A percentile compares a stretch with the other conserved stretches of the same genome.
Evolutionary conservation across 2,888 invertebrate species (phyloP).

Genomic region (Salticus scenicus): DNA sequence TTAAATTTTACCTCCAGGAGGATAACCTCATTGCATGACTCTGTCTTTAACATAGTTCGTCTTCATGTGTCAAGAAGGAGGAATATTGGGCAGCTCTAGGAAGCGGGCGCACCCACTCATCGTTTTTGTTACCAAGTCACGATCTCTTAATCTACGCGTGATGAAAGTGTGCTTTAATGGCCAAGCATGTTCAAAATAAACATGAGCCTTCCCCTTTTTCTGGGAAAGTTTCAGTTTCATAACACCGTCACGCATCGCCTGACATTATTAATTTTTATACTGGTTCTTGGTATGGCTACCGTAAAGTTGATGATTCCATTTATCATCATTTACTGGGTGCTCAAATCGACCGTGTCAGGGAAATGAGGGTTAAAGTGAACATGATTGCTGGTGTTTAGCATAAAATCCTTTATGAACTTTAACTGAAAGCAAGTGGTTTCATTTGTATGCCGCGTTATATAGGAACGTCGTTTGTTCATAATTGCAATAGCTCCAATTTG

Average conservation of each 20-base stretch:
- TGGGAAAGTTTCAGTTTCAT: slow-evolving; percentile 44
- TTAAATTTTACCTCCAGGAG: too few relatives aligned
- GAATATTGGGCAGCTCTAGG: neutral
- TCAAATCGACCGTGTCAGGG: neutral
- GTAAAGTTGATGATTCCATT: neutral
- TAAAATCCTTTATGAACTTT: neutral
- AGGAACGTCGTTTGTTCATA: too few relatives aligned
- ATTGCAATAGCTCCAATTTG: too few relatives aligned
- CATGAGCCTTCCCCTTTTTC: slow-evolving; percentile 43
- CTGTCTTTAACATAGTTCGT: too few relatives aligned
- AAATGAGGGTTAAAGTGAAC: slow-evolving; percentile 21
- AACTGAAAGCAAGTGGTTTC: too few relatives aligned
- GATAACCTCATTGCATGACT: too few relatives aligned
- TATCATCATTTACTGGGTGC: neutral
- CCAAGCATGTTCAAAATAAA: slow-evolving; percentile 64
- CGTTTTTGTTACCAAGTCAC: slow-evolving; percentile 42
- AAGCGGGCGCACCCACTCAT: slow-evolving; percentile 45
- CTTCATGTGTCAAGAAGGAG: too few relatives aligned
- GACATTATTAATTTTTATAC: slow-evolving; percentile 55
- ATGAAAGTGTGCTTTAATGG: slow-evolving; percentile 67
- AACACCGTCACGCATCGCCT: slow-evolving; percentile 35
- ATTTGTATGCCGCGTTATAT: too few relatives aligned
- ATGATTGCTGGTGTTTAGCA: slow-evolving; percentile 51
- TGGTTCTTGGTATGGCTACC: neutral
- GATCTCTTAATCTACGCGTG: slow-evolving; percentile 53